Evolutionary conservation across 2,888 invertebrate genomes (phyloP), one percentile per base, ranked within the genome.

Genomic region (Patella depressa): DNA sequence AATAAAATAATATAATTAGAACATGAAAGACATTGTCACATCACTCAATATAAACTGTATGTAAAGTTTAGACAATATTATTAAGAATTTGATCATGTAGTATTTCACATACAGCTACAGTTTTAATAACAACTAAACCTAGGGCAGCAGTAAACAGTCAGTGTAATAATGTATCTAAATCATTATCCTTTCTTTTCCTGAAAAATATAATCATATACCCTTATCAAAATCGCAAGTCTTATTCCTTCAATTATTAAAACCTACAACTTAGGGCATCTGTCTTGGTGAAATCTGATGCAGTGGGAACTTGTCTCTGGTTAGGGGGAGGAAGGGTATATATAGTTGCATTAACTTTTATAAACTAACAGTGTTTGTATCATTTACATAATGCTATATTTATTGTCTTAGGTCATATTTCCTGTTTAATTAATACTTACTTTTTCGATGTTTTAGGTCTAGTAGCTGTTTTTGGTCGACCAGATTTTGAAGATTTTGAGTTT

Each of bases 401-500:
- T 45, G 45, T 45, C 45, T 45, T 45, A 4, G 45, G 45, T 45
- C 7, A 45, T 45, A 45, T 45, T 45, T 7, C 9, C 45, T 9
- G 3, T 19, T 29, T 65, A 24, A 29, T n/a, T 19, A 70, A 65
- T 12, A 76, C 87, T 87, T 85, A 91, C 90, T 89, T 90, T 84
- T 88, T 90, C 15, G 90, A 89, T 65, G 90, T 88, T 81, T 91
- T 91, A 34, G 91, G 89, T 82, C 91, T 82, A 45, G 82, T 85
- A 4, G 87, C 82, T 73, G 87, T 86, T 84, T 90, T 84, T 76
- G 89, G 84, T 83, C 89, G 79, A 76, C 87, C 81, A 79, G 88
- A 86, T 77, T 89, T 88, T 17, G 85, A 87, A 24, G 85, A 83
- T 82, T 89, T 89, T 65, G 85, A 92, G 82, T 91, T 94, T 91